phyloP scores from a whole-genome alignment of 2,113 vertebrate species.

The Athene noctua region DNA sequence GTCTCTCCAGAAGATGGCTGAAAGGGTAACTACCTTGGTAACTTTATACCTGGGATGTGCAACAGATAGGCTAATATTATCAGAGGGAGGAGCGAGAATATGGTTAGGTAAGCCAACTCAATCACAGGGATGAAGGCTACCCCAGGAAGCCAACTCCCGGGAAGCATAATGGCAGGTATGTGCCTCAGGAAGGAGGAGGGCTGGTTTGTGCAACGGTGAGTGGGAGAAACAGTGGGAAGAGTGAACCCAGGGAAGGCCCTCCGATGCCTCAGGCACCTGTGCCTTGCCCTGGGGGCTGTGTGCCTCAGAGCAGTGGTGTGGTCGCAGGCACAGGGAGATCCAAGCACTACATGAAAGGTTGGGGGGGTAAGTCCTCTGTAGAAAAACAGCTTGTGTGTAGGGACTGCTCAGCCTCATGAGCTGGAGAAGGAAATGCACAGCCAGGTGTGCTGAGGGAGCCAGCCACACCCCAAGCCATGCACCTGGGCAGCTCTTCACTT shows the following conservation, averaged over 20 bases:
- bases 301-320: background rate
- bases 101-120: background rate
- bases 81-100: background rate
- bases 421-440: background rate
- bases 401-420: background rate
- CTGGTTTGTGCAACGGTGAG: background rate
- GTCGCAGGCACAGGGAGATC: background rate
- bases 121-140: background rate
- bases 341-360: accelerated
- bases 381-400: background rate
- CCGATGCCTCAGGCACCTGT: background rate
- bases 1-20: background rate
- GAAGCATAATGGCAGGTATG: background rate
- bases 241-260: background rate
- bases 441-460: background rate
- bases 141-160: background rate
- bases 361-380: background rate
- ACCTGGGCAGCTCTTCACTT: background rate
- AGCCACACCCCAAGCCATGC: accelerated
- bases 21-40: background rate
- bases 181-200: background rate
- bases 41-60: background rate
- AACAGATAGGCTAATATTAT: background rate
- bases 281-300: background rate
- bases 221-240: background rate